Evolutionary conservation across 2,888 invertebrate genomes (phyloP), one percentile per base, ranked within the genome.

Genomic region (Gari tellinella): DNA sequence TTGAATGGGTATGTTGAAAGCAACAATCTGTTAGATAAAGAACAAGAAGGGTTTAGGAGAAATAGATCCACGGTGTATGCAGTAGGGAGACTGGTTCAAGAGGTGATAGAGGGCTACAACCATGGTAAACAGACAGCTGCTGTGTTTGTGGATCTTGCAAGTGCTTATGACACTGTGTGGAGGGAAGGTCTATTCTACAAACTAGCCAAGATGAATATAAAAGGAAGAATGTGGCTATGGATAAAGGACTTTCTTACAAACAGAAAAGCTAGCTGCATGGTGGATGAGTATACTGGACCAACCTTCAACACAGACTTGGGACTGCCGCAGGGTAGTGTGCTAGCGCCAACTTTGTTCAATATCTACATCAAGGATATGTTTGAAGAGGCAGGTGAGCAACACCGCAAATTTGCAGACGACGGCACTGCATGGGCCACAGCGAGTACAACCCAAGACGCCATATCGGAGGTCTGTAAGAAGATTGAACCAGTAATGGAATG

Each of bases 301-400:
- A 21, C 12, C 19, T 43, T 56, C 23, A 12, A 56, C 12, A 21
- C 56, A 56, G 10, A 40, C 23, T 21, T 38, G 3, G 31, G 31
- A 7, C 17, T 56, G n/a, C 56, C 56, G 5, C 56, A 56, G 41
- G 56, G 41, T 3, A 56, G 56, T 25, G 43, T 56, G 4, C 15
- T 56, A 1, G 19, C 56, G 2, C 56, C 56, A n/a, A 43, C 23
- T 12, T 26, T 14, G 23, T 43, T 14, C n/a, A 60, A 60, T 38
- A 49, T 60, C 8, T 60, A 38, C 40, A 60, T 60, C 17, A 46
- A 48, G 14, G 60, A 60, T 21, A 60, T 60, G 60, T 60, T 48
- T 38, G 48, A 3, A 15, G 38, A 37, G 5, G 25, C 45, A 41
- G 31, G 31, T 7, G 19, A 38, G 31, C 17, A 26, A 31, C 48